Conservation (phyloP, 2,113 vertebrate species). For the Paracanthobrama guichenoti region DNA sequence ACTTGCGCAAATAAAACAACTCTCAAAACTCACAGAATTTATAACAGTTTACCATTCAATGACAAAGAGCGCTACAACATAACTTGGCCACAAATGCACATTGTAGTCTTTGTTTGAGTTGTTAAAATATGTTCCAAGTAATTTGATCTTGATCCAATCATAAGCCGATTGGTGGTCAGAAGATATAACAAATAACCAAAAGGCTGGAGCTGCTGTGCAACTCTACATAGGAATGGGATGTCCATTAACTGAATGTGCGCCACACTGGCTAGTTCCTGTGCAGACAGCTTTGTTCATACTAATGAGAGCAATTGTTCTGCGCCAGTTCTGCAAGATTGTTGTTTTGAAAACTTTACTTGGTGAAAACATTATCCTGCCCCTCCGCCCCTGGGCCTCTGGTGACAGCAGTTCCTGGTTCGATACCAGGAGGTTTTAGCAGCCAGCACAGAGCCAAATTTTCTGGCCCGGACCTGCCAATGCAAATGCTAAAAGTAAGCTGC, state of each 20-base stretch:
- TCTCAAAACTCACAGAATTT: neutral
- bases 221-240: neutral
- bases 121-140: neutral
- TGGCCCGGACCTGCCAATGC: neutral
- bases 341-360: neutral
- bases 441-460: neutral
- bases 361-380: neutral
- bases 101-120: neutral
- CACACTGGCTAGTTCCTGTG: neutral
- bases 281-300: slow-evolving; percentile 2
- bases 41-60: neutral
- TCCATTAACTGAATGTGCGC: neutral
- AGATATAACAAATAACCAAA: neutral
- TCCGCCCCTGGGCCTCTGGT: neutral
- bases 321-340: neutral
- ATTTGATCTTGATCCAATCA: neutral
- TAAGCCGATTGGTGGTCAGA: neutral
- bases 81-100: neutral
- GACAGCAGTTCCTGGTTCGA: neutral
- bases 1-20: neutral
- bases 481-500: neutral
- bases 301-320: neutral
- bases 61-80: neutral
- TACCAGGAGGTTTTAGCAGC: neutral
- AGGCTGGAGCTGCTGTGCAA: neutral